phyloP scores from a whole-genome alignment of 2,797 vertebrate species.

The Leptatherina wallacei region DNA sequence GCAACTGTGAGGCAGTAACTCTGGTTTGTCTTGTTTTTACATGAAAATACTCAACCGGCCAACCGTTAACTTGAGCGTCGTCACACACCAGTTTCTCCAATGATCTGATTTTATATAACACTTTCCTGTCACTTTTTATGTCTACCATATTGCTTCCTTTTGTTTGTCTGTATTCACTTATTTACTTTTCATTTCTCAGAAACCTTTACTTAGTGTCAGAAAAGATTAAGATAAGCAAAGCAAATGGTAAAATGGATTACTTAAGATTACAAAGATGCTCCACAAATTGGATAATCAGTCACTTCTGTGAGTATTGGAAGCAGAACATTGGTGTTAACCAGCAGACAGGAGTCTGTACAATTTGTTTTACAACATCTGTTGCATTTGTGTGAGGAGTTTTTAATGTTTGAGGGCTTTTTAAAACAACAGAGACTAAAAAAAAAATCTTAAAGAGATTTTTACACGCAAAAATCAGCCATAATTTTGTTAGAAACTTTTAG shows the following conservation, averaged over 20 bases:
- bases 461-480: background rate
- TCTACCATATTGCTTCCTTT: no score
- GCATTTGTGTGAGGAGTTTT: slow-evolving; percentile 8
- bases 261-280: background rate
- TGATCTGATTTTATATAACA: slow-evolving; percentile 9
- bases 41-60: slow-evolving; percentile 18
- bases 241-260: background rate
- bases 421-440: background rate
- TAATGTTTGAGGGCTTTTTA: background rate
- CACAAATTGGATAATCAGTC: background rate
- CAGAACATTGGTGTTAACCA: background rate
- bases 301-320: background rate
- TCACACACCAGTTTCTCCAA: background rate
- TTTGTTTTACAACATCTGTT: slow-evolving; percentile 11
- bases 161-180: no score
- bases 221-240: no score
- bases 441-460: background rate
- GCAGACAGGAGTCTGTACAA: background rate
- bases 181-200: no score
- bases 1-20: background rate
- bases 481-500: background rate
- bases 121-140: background rate
- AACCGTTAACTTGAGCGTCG: slow-evolving; percentile 15
- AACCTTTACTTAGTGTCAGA: no score
- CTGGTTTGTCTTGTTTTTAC: background rate